phyloP scores from a whole-genome alignment of 1,140 invertebrate species.

The Geopemphigus sp. region DNA sequence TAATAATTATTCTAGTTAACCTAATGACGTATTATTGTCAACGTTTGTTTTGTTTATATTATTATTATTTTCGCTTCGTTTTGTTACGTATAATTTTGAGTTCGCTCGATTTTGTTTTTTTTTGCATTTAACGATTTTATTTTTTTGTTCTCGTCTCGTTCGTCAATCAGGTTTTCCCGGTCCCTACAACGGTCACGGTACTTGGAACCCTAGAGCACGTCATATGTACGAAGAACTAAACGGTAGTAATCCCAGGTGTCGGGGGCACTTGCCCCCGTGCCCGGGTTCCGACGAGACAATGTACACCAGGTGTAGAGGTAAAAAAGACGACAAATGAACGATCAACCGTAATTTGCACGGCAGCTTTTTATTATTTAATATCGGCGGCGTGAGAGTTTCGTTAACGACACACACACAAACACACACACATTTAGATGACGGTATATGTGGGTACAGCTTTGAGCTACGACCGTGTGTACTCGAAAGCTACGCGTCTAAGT shows the following conservation, averaged over 20 bases:
- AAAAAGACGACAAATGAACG: constrained; percentile 39
- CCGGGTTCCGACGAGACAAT: constrained; percentile 64
- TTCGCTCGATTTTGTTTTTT: constrained; percentile 46
- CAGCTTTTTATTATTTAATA: constrained; percentile 41
- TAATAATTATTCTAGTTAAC: background rate
- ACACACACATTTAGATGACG: constrained; percentile 14
- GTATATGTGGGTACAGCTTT: constrained; percentile 33
- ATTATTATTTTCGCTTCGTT: constrained; percentile 50
- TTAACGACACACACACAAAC: too few relatives aligned
- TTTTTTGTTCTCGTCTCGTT: constrained; percentile 50
- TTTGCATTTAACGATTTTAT: constrained; percentile 49
- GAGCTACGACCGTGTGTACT: background rate
- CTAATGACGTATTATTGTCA: background rate
- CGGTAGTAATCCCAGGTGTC: constrained; percentile 61
- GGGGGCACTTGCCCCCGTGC: constrained; percentile 60
- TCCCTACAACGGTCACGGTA: constrained; percentile 57
- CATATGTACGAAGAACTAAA: constrained; percentile 83
- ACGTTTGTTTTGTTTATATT: constrained; percentile 23
- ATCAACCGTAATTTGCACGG: constrained; percentile 31
- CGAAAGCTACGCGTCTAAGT: background rate
- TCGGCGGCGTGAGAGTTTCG: constrained; percentile 33
- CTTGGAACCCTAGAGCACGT: constrained; percentile 76
- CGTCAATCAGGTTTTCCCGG: constrained; percentile 52
- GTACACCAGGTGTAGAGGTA: constrained; percentile 54
- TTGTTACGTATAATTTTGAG: constrained; percentile 19